Evolutionary conservation across 2,113 vertebrate species (phyloP).

Genomic region (Gambusia holbrooki): DNA sequence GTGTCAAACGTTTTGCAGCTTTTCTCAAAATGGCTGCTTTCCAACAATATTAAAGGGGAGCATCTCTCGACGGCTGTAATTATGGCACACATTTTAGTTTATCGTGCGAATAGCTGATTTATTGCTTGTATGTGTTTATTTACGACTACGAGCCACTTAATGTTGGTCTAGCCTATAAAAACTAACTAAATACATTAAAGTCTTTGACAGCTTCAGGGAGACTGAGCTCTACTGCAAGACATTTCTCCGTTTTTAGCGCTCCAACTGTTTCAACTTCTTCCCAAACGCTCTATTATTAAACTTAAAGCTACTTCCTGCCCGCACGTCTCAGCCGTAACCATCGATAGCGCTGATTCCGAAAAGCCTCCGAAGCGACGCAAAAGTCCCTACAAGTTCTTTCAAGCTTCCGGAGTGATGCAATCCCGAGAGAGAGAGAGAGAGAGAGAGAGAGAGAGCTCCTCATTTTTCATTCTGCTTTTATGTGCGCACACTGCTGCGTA

Average conservation of each 20-base stretch:
- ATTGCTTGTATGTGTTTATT: background rate
- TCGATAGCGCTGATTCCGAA: background rate
- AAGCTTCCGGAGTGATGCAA: conserved; percentile 51
- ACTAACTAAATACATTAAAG: too few species aligned
- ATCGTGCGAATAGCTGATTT: too few species aligned
- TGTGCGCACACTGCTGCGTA: conserved; percentile 40
- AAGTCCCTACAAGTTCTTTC: conserved; percentile 35
- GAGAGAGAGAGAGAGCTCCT: conserved; percentile 8
- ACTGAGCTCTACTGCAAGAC: too few species aligned
- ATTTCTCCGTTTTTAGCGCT: background rate
- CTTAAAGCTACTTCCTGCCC: background rate
- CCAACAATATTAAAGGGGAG: too few species aligned
- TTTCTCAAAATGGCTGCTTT: too few species aligned
- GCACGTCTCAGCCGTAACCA: background rate
- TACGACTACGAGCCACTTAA: background rate
- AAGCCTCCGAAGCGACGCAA: conserved; percentile 2
- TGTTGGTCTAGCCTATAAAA: too few species aligned
- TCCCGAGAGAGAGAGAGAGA: background rate
- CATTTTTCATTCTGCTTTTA: conserved; percentile 56
- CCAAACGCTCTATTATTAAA: background rate
- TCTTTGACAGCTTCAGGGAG: too few species aligned
- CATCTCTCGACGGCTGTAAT: too few species aligned
- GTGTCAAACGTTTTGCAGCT: too few species aligned
- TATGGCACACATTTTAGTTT: too few species aligned
- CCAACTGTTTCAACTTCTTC: background rate